These are phyloP conservation scores for Pheucticus melanocephalus DNA, from an alignment of 2,113 vertebrate genomes.

Conservation along the genomic window DNA sequence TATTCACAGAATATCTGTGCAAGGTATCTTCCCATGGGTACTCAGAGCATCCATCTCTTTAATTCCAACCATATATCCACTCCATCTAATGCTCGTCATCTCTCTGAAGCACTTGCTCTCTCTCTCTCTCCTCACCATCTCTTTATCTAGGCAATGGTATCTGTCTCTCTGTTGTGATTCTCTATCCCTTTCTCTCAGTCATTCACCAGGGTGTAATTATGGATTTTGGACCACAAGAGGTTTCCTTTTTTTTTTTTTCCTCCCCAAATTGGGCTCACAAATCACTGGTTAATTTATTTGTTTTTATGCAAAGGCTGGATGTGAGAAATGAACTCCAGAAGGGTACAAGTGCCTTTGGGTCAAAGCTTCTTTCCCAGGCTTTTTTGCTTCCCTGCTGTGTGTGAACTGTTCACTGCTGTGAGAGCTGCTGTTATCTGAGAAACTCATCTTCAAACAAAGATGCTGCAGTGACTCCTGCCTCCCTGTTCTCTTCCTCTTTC, in stretches of 20 bases:
- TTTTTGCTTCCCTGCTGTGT: not conserved
- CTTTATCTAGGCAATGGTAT: not conserved
- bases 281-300: not conserved
- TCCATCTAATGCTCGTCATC: not conserved
- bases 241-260: not conserved
- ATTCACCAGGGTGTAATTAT: not conserved
- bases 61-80: constrained; percentile 37
- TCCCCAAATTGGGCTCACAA: not conserved
- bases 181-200: not conserved
- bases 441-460: constrained; percentile 1
- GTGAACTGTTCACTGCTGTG: not conserved
- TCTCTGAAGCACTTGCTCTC: not conserved
- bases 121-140: not conserved
- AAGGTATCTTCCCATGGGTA: constrained; percentile 14
- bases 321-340: not conserved
- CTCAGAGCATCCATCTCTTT: constrained; percentile 35
- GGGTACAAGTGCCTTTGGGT: not conserved
- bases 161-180: not conserved
- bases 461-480: not conserved
- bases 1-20: not conserved
- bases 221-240: not conserved
- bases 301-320: not conserved
- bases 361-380: not conserved
- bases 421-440: constrained; percentile 8
- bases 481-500: not conserved